Evolutionary conservation across 2,113 vertebrate species (phyloP).

Genomic region (Rhinolophus sinicus): DNA sequence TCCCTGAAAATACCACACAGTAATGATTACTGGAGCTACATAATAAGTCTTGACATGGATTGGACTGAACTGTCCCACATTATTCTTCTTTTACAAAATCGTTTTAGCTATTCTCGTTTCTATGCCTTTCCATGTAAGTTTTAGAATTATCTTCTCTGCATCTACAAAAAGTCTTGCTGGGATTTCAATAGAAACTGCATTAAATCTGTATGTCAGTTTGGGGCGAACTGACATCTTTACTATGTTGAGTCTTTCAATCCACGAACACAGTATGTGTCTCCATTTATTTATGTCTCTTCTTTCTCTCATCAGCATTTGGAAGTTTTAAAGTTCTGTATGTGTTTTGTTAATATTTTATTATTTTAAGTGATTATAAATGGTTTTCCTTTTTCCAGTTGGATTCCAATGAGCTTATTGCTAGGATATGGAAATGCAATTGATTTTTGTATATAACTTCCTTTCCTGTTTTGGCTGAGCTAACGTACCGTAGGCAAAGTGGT

Average conservation of each 20-base stretch:
- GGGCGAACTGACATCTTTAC: neutral
- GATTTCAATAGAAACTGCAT: neutral
- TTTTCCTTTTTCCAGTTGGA: neutral
- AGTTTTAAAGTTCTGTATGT: neutral
- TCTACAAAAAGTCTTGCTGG: neutral
- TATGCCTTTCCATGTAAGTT: neutral
- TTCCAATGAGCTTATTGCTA: neutral
- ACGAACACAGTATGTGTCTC: neutral
- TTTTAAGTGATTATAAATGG: neutral
- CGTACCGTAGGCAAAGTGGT: neutral
- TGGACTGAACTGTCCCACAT: neutral
- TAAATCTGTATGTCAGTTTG: neutral
- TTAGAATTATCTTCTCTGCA: constrained; percentile 9
- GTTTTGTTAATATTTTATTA: neutral
- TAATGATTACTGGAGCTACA: neutral
- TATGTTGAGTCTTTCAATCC: neutral
- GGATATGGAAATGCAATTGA: neutral
- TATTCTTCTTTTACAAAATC: neutral
- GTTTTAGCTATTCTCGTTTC: neutral
- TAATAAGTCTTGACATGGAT: neutral
- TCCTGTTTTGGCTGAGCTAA: neutral
- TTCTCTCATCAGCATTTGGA: neutral
- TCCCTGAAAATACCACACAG: neutral
- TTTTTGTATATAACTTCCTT: neutral
- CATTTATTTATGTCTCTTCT: neutral